Evolutionary conservation across 1,140 invertebrate species (phyloP), one percentile per base, ranked within the genome.

Genomic region (Drosophila athabasca): DNA sequence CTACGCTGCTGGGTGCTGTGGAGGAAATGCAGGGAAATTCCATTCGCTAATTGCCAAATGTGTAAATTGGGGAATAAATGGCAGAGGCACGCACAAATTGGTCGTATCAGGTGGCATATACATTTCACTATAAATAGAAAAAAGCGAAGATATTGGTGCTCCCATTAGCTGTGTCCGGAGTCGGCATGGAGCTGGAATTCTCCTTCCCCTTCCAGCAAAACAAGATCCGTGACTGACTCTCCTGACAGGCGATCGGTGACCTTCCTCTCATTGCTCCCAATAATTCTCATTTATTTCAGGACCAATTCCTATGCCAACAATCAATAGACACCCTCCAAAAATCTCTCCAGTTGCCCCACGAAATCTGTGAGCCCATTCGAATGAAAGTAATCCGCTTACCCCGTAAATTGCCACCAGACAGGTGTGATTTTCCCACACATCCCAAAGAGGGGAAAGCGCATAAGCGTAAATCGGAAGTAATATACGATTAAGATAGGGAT

Each of bases 41-140:
- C 57, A 49, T 44, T 31, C 29, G 17, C 26, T 64, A 53, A 75
- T 76, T 62, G 24, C 48, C 43, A 71, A 71, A 62, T 71, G 67
- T 71, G 72, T 62, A 75, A 75, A 76, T 78, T 71, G 71, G 57
- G 54, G 17, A 17, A 58, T 35, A 46, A 57, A 52, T 45, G 55
- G 48, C 41, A 58, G 13, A 13, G 35, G 26, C n/a, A 17, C 41
- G 15, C 17, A 22, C 60, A 52, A 75, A 75, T 26, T 75, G 61
- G 46, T 64, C 57, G 43, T 71, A 67, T 62, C 61, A 62, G 60
- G 22, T 59, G 31, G 15, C 29, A 45, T 26, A 26, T 26, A 26
- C 4, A 26, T 26, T 26, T 26, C 24, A 26, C 5, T 5, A 26
- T 26, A 26, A 26, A 26, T 26, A 26, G 24, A n/a, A n/a, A n/a